A percentile compares a stretch with the other conserved stretches of the same genome.
These are phyloP conservation scores for Holacanthella duospinosa DNA, from an alignment of 2,888 invertebrate genomes.

Conservation along the genomic window DNA sequence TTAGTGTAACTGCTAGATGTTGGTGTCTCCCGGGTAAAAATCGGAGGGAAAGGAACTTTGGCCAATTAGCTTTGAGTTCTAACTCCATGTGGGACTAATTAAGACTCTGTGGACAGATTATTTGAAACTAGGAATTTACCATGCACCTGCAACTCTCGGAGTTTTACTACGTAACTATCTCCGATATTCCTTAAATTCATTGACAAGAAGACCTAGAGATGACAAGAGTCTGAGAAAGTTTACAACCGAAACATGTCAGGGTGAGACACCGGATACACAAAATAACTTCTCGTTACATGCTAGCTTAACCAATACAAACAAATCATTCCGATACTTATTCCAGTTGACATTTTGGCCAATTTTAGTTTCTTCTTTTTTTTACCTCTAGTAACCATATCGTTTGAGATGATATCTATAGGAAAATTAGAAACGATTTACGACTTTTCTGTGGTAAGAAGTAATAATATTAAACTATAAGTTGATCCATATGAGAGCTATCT, in stretches of 20 bases:
- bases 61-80: neutral
- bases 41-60: too few relatives aligned
- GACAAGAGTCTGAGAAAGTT: neutral
- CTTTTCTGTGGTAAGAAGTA: too few relatives aligned
- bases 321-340: neutral
- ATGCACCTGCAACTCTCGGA: neutral
- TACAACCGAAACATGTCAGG: neutral
- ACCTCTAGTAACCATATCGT: too few relatives aligned
- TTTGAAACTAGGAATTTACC: neutral
- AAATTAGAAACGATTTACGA: too few relatives aligned
- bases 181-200: neutral
- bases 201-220: neutral
- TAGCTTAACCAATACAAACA: constrained; percentile 3
- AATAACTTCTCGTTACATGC: constrained; percentile 2
- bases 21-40: too few relatives aligned
- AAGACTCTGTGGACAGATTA: constrained; percentile 1
- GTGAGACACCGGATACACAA: neutral
- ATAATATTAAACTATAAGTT: too few relatives aligned
- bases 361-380: too few relatives aligned
- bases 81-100: constrained; percentile 5
- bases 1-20: too few relatives aligned
- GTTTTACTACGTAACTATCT: neutral
- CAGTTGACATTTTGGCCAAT: too few relatives aligned
- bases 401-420: too few relatives aligned
- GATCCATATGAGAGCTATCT: too few relatives aligned